These are phyloP conservation scores for Carcina quercana DNA, from an alignment of 2,888 invertebrate genomes.

Conservation along the genomic window DNA sequence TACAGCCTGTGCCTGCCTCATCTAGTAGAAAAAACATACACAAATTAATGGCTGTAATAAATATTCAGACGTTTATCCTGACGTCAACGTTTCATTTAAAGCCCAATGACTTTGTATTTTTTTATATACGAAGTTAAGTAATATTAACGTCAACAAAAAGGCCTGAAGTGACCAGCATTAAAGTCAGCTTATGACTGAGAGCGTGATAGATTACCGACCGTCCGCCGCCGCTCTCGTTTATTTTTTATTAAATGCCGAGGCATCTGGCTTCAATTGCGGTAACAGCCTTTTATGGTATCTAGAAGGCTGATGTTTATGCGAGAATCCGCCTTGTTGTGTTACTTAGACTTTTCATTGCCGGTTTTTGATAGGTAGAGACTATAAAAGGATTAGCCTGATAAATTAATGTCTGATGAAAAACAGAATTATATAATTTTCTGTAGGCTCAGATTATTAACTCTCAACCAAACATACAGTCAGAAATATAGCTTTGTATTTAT, in stretches of 20 bases:
- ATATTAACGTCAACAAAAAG: conserved; percentile 69
- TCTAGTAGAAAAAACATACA: too few relatives aligned
- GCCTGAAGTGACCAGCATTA: conserved; percentile 69
- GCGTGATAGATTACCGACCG: conserved; percentile 65
- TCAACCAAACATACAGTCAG: too few relatives aligned
- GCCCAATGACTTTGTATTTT: conserved; percentile 53
- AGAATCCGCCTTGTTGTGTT: conserved; percentile 24
- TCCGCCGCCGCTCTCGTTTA: conserved; percentile 42
- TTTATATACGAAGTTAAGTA: conserved; percentile 48
- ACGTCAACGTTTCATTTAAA: conserved; percentile 55
- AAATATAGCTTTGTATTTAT: too few relatives aligned
- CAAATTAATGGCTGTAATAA: conserved; percentile 27
- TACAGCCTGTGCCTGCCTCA: too few relatives aligned
- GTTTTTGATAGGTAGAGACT: conserved; percentile 19
- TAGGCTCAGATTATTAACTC: too few relatives aligned
- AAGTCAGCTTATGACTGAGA: conserved; percentile 68
- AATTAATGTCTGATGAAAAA: too few relatives aligned
- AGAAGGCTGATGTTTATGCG: conserved; percentile 31
- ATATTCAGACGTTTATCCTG: conserved; percentile 49
- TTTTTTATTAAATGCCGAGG: conserved; percentile 63
- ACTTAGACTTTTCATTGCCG: too few relatives aligned
- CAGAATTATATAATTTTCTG: too few relatives aligned
- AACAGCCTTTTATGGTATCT: conserved; percentile 48
- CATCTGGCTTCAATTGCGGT: conserved; percentile 63
- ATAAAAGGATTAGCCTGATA: too few relatives aligned